phyloP scores from a whole-genome alignment of 2,888 invertebrate genomes.

The Chalcis sispes region DNA sequence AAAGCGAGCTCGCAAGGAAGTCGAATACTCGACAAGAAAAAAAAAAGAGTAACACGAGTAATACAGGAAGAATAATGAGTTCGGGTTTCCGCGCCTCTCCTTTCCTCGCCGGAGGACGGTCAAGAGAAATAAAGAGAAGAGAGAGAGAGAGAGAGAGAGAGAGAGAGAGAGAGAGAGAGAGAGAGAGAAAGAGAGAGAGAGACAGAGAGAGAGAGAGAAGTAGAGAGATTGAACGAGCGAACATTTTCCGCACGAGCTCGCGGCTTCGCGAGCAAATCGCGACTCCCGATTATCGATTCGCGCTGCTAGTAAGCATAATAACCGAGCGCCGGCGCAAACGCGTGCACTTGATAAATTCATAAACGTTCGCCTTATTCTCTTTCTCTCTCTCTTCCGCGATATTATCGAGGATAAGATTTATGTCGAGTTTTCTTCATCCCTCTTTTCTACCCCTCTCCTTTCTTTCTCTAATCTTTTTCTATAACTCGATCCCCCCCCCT shows the following conservation, averaged over 20 bases:
- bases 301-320: conserved; percentile 36
- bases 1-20: too few species aligned
- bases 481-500: conserved; percentile 13
- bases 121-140: too few species aligned
- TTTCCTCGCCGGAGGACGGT: too few species aligned
- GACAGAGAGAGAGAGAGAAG: background rate
- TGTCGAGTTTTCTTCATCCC: conserved; percentile 4
- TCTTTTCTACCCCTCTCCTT: background rate
- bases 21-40: too few species aligned
- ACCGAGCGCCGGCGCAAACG: background rate
- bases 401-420: conserved; percentile 49
- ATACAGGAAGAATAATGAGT: too few species aligned
- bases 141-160: too few species aligned
- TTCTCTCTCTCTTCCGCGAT: background rate
- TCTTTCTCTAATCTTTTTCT: conserved; percentile 39
- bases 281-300: conserved; percentile 39
- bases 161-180: too few species aligned
- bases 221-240: background rate
- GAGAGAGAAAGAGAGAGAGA: too few species aligned
- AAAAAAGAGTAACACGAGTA: too few species aligned
- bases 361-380: too few species aligned
- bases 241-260: conserved; percentile 26
- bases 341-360: conserved; percentile 44
- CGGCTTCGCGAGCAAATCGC: conserved; percentile 6
- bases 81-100: too few species aligned